Evolutionary conservation across 2,797 vertebrate genomes (phyloP).

Genomic region (Holocentrus rufus): DNA sequence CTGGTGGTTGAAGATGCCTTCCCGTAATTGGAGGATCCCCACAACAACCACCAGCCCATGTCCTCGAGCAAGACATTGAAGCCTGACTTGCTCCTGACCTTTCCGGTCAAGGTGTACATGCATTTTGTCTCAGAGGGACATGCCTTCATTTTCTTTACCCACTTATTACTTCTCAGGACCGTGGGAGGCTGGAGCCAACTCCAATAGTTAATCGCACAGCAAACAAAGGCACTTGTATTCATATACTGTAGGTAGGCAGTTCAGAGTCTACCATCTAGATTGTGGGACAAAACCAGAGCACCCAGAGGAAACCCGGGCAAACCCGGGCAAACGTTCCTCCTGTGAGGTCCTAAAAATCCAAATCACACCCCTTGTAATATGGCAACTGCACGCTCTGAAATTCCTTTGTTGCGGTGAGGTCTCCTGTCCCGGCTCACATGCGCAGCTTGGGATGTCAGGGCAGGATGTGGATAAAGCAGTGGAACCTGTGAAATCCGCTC

Average conservation of each 20-base stretch:
- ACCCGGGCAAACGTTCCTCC: no score
- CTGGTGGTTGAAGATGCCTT: slow-evolving; percentile 5
- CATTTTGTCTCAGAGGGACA: neutral
- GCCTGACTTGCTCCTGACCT: neutral
- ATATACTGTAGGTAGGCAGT: no score
- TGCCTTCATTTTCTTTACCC: no score
- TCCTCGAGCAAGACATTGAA: slow-evolving; percentile 9
- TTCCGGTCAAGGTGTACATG: neutral
- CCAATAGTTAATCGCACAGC: no score
- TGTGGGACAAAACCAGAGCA: no score
- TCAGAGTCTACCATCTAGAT: no score
- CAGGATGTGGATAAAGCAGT: slow-evolving; percentile 13
- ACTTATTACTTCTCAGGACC: no score
- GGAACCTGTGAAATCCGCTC: slow-evolving; percentile 37
- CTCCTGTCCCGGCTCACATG: neutral
- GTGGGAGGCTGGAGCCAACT: no score
- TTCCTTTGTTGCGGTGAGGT: slow-evolving; percentile 1
- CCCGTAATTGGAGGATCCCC: no score
- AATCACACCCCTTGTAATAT: neutral
- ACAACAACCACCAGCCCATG: neutral
- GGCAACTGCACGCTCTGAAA: neutral
- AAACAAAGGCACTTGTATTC: no score
- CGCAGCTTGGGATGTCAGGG: slow-evolving; percentile 16
- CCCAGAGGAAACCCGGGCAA: no score
- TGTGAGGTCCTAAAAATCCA: neutral